Evolutionary conservation across 2,797 vertebrate species (phyloP).

Genomic region (Loriculus beryllinus): DNA sequence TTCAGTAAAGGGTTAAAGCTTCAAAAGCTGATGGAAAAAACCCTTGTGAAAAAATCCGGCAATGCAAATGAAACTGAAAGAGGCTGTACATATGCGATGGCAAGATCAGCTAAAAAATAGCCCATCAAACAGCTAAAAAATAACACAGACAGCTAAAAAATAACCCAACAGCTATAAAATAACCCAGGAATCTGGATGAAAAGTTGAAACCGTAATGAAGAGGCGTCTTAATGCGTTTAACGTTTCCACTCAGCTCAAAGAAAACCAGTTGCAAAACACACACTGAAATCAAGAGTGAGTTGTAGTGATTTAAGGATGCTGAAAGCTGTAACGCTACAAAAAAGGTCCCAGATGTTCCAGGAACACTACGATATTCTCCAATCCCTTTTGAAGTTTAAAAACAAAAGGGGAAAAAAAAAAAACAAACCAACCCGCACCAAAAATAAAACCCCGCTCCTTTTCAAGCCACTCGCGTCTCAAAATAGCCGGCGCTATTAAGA

Average conservation of each 20-base stretch:
- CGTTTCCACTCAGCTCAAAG: neutral
- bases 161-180: neutral
- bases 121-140: neutral
- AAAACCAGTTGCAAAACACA: neutral
- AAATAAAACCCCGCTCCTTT: constrained; percentile 7
- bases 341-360: neutral
- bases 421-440: neutral
- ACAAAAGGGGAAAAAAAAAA: rapidly evolving
- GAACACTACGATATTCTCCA: neutral
- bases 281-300: neutral
- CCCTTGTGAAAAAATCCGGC: neutral
- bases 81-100: rapidly evolving
- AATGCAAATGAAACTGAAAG: neutral
- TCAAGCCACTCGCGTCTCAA: neutral
- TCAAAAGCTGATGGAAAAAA: neutral
- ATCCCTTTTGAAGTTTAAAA: neutral
- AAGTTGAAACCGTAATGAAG: neutral
- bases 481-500: neutral
- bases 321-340: neutral
- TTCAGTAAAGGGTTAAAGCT: constrained; percentile 22
- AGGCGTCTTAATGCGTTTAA: neutral
- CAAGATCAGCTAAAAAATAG: neutral
- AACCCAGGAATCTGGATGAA: neutral
- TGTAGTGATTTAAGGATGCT: neutral
- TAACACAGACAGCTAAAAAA: neutral